Conservation (phyloP, 2,797 vertebrate species). For the Protonibea diacanthus region DNA sequence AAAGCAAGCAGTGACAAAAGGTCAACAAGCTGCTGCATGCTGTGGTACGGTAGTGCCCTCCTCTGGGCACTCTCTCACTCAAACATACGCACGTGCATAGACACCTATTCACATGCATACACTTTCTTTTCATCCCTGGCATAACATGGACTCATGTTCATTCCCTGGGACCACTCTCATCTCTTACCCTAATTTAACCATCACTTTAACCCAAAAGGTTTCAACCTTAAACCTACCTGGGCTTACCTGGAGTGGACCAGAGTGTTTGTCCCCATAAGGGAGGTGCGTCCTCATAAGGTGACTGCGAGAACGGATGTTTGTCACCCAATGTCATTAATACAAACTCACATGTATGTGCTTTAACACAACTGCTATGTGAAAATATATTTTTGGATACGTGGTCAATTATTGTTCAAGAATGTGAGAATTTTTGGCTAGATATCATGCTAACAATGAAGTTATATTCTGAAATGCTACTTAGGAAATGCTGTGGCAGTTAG, state of each 20-base stretch:
- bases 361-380: neutral
- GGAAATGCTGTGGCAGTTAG: neutral
- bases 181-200: neutral
- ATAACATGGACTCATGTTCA: neutral
- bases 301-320: neutral
- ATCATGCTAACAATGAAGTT: neutral
- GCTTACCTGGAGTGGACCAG: neutral
- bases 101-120: conserved; percentile 10
- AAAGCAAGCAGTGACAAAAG: conserved; percentile 29
- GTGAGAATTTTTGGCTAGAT: neutral
- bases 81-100: conserved; percentile 12
- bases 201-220: conserved; percentile 5
- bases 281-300: neutral
- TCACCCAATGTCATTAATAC: too few species aligned
- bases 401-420: neutral
- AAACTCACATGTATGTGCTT: neutral
- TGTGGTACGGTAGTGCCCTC: conserved; percentile 80
- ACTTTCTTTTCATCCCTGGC: neutral
- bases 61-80: conserved; percentile 68
- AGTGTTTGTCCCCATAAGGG: neutral
- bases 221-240: neutral
- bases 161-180: neutral
- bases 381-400: conserved; percentile 3
- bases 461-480: neutral
- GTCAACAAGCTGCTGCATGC: conserved; percentile 34